A percentile compares a stretch with the other conserved stretches of the same genome.
Evolutionary conservation across 2,888 invertebrate genomes (phyloP).

Genomic region (Drosophila mimetica): DNA sequence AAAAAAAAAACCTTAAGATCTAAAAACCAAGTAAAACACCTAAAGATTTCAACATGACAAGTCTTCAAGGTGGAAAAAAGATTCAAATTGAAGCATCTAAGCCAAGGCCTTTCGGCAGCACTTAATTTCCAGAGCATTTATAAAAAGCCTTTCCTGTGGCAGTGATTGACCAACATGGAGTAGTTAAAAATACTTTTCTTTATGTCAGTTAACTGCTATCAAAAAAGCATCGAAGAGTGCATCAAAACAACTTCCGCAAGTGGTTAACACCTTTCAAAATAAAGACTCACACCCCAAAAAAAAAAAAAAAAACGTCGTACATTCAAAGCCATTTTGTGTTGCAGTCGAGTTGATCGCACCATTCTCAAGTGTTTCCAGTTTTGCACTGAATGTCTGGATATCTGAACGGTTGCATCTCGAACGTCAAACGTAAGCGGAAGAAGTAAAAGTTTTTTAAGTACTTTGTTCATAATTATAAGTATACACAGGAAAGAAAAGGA

Average conservation of each 20-base stretch:
- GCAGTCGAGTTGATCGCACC: conserved; percentile 28
- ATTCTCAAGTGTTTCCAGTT: conserved; percentile 44
- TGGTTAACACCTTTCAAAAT: conserved; percentile 49
- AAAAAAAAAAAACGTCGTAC: background rate
- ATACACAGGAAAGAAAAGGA: conserved; percentile 14
- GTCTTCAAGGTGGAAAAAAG: conserved; percentile 8
- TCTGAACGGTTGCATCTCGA: conserved; percentile 47
- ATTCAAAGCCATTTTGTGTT: conserved; percentile 17
- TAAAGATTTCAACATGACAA: conserved; percentile 6
- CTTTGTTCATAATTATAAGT: conserved; percentile 54
- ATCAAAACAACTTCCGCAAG: conserved; percentile 64
- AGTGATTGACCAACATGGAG: conserved; percentile 7
- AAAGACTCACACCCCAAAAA: conserved; percentile 7
- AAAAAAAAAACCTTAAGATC: conserved; percentile 6
- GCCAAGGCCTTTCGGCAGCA: conserved; percentile 26
- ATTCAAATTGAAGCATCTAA: conserved; percentile 16
- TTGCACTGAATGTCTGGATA: conserved; percentile 33
- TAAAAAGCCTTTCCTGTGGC: conserved; percentile 34
- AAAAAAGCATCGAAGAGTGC: conserved; percentile 28
- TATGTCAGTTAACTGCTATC: conserved; percentile 45
- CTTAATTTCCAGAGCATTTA: conserved; percentile 24
- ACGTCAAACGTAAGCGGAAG: conserved; percentile 54
- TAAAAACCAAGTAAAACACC: conserved; percentile 1
- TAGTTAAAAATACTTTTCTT: conserved; percentile 37
- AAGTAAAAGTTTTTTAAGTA: conserved; percentile 65